Evolutionary conservation across 2,888 invertebrate genomes (phyloP), one percentile per base, ranked within the genome.

Genomic region (Stratiomys singularior): DNA sequence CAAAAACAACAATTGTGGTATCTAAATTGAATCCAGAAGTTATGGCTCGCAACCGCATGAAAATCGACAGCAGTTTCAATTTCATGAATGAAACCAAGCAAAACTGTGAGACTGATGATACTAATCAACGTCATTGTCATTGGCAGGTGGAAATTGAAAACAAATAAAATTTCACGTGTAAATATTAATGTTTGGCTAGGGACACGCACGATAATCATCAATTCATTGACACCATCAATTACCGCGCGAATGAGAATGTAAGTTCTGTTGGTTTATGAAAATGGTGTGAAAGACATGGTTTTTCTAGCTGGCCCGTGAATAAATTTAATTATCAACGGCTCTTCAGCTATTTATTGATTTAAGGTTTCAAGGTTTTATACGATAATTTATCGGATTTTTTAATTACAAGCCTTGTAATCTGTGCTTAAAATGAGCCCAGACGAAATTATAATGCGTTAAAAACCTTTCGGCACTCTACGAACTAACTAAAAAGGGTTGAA

Each of bases 81-180:
- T 72, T 72, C 56, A 72, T 72, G 72, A 72, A 72, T 72, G 72
- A 52, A 72, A 28, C 25, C 27, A 64, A 64, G 7, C 4, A 56
- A 56, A 64, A 64, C 9, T 11, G 69, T 47, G 47, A 47, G 47
- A 46, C 47, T n/a, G 27, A 15, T 46, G 46, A 46, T 30, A 28
- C 13, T 27, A 52, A 25, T 27, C 72, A 27, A 27, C 28, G 7
- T 46, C 56, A 56, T 27, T n/a, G 11, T 27, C 72, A n/a, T 18
- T 18, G 7, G 28, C 56, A 56, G 52, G 28, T 72, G 72, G 28
- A 72, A 72, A 72, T 72, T 30, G 72, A 72, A 72, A 72, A 72
- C 56, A 72, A 72, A 72, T 56, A 72, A 28, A 72, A 72, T 30
- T 56, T 72, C 72, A 72, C 28, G 56, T 56, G 30, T 52, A 56